Base-by-base conservation (phyloP, 2,888 invertebrate species). In the Dexiosoma caninum region DNA sequence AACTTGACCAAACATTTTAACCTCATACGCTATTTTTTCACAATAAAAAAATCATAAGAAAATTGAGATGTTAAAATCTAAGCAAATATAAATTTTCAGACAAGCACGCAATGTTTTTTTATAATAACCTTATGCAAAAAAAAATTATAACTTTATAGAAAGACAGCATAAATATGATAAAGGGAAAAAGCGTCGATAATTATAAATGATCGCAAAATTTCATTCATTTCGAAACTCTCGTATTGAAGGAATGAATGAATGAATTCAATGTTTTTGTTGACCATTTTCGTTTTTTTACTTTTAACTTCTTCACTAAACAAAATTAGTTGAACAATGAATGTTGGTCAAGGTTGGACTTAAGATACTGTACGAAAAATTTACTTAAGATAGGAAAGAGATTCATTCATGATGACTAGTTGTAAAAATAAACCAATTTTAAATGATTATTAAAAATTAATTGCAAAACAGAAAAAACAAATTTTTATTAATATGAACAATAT, bases 141-240 rank as follows among this genome's bases (percentile, higher is more conserved):
- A 32, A 19, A 19, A 23, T 42, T 27, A 27, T 44, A 62, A 37
- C 10, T 23, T n/a, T 1, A 49, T 19, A 40, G 51, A 60, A 59
- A 27, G 27, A 6, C 21, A 46, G 57, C 64, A 53, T 23, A 60
- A 12, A 60, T 21, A 66, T 69, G 62, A 72, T 49, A 72, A 69
- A 81, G 74, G 81, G 77, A 81, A 81, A 77, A 59, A 74, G 69
- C 81, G 64, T 74, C 72, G 74, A 77, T 81, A 78, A 75, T 55
- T 37, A 32, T 75, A 60, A 82, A 82, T 71, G 71, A 75, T 75
- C 27, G 74, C 74, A 66, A 78, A 78, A 71, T 55, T 70, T 64
- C 60, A 78, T 78, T 78, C 77, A 78, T 62, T 40, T 1, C 7
- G 55, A 40, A 35, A 42, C 23, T 27, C 10, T 14, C n/a, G 32